Evolutionary conservation across 1,140 invertebrate genomes (phyloP), one percentile per base, ranked within the genome.

Genomic region (Hylyphantes graminicola): DNA sequence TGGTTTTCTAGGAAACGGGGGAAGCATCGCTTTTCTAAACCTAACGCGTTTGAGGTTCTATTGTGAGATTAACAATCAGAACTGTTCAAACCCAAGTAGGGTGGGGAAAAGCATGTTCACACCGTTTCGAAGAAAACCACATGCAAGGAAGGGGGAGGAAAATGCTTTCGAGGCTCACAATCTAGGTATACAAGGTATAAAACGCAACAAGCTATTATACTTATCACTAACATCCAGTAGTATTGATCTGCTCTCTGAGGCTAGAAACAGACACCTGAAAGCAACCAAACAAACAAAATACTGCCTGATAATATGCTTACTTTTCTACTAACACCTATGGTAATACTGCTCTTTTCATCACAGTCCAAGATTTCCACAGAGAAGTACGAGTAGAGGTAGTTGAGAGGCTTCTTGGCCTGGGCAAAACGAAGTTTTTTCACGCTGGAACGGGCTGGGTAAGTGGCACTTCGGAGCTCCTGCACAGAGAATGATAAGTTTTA

Each of bases 291-390:
- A 61, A 61, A 59, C 9, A 48, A 17, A 13, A 5, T 35, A 35
- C 35, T 35, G 35, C 35, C 1, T 5, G 2, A 35, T 35, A 2
- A 35, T 35, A 35, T 9, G 48, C 70, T 67, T 74, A 83, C 80
- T 51, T 83, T 83, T 8, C 80, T 17, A 75, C 70, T 50, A 15
- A 83, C 17, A n/a, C 80, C 80, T 51, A 83, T 75, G 10, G 70
- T 83, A 74, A 83, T 83, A 75, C 80, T 75, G 51, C 80, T 75
- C 75, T 74, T 13, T 55, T 83, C 80, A 75, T 74, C 80, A 83
- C 80, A 83, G 50, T 83, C 80, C 11, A 67, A 55, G 17, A 83
- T 59, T 65, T 83, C 70, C 21, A 74, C 72, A 57, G 80, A 83
- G 50, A 83, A 83, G 63, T 83, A 83, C 3, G 80, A 83, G 19